These are phyloP conservation scores for Alcedo atthis DNA, from an alignment of 2,797 vertebrate genomes.

Conservation along the genomic window DNA sequence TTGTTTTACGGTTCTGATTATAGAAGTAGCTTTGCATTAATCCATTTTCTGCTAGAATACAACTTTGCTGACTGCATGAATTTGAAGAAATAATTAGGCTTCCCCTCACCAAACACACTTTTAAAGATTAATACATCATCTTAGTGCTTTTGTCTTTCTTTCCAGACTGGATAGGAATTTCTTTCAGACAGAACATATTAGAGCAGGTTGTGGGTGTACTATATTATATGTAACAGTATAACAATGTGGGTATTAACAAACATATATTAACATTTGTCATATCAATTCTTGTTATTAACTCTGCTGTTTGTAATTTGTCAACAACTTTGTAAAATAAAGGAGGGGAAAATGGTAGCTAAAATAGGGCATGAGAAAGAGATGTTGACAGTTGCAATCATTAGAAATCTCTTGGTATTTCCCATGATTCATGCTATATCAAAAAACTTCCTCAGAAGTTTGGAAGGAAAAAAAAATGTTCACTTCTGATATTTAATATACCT, in stretches of 20 bases:
- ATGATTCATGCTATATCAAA: neutral
- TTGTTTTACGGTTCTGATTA: neutral
- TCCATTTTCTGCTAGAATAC: neutral
- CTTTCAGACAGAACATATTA: neutral
- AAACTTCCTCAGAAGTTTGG: neutral
- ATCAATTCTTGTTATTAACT: neutral
- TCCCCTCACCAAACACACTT: neutral
- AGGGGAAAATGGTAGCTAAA: neutral
- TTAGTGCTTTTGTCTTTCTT: neutral
- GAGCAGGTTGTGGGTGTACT: neutral
- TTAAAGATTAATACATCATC: neutral
- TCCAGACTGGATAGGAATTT: neutral
- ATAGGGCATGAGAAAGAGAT: neutral
- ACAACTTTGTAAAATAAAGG: neutral
- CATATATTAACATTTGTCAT: neutral
- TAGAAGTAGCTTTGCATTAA: neutral
- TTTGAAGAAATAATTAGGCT: neutral
- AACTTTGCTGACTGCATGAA: neutral
- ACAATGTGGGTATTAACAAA: neutral
- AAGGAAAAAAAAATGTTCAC: neutral
- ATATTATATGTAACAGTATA: neutral
- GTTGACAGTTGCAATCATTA: neutral
- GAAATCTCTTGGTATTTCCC: neutral
- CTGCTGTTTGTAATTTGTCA: neutral
- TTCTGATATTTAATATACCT: neutral